These are phyloP conservation scores for Poecile montanus DNA, from an alignment of 2,797 vertebrate species.

Conservation along the genomic window DNA sequence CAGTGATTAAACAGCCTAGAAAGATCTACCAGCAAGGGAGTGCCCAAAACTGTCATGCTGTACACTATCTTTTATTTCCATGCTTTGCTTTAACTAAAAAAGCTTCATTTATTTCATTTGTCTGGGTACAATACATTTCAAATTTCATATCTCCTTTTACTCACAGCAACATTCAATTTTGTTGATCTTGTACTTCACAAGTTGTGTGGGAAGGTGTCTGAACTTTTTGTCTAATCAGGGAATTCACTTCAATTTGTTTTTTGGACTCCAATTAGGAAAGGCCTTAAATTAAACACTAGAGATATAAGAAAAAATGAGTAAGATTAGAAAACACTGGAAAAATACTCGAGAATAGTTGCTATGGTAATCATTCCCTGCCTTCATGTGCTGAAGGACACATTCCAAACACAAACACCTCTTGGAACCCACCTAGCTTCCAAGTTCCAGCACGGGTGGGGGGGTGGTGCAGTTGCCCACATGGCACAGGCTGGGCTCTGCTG, in stretches of 20 bases:
- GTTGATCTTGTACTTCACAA: background rate
- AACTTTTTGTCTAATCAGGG: background rate
- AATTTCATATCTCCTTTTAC: slow-evolving; percentile 16
- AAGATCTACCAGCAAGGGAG: background rate
- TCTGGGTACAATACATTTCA: background rate
- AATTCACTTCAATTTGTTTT: slow-evolving; percentile 1
- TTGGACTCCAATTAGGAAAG: slow-evolving; percentile 5
- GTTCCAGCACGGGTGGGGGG: rapidly evolving
- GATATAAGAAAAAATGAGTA: background rate
- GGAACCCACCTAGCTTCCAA: background rate
- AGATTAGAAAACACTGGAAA: slow-evolving; percentile 4
- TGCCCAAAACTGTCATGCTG: background rate
- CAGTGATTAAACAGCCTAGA: slow-evolving; percentile 9
- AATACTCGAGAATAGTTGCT: background rate
- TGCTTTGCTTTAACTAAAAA: background rate
- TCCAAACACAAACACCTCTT: background rate
- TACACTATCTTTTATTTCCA: background rate
- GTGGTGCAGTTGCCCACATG: background rate
- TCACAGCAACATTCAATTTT: background rate
- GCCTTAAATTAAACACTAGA: background rate
- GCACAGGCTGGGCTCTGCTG: background rate
- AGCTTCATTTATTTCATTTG: slow-evolving; percentile 9
- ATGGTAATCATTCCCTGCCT: slow-evolving; percentile 5
- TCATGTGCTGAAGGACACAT: background rate
- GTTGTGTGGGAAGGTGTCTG: background rate